Evolutionary conservation across 2,797 vertebrate genomes (phyloP), one percentile per base, ranked within the genome.

Genomic region (Meda fulgida): DNA sequence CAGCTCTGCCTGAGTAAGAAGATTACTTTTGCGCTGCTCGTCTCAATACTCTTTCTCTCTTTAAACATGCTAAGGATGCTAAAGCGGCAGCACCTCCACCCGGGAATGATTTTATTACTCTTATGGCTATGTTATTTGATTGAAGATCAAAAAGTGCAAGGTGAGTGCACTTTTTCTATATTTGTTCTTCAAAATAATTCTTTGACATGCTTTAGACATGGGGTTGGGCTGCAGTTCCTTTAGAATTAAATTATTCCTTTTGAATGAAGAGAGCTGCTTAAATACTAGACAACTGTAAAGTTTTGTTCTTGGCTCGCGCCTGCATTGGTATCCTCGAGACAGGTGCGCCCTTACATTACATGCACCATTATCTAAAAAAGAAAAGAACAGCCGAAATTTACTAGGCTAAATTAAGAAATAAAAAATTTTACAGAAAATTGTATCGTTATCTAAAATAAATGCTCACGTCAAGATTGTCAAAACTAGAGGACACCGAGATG

Each of bases 111-210:
- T 90, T 95, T 97, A 93, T 94, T 98, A 89, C 95, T 97, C 92
- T 89, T 98, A 84, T 96, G 94, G 94, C 95, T 99, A 89, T 97
- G 97, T 94, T 96, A 97, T 93, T 96, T 97, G 94, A 96, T 97
- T 96, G 97, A 97, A 95, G 96, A 98, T 93, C 97, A 97, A 89
- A 96, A 96, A 95, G 98, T 96, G 92, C 97, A 98, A 96, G 98
- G 98, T 99, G 97, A 98, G 97, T 91, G 75, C 80, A 84, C 88
- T 81, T 73, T 86, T 73, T 6, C 14, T 29, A 1, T 4, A 21
- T 48, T 51, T 71, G 23, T 79, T 60, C 51, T 48, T 60, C 23
- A 51, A 8, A 79, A 78, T 70, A 1, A 11, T 60, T 53, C 29
- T 1, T 36, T 46, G 5, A 23, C 29, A 29, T 38, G 51, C 51